Evolutionary conservation across 1,140 invertebrate genomes (phyloP), one percentile per base, ranked within the genome.

Genomic region (Drosophila rhopaloa): DNA sequence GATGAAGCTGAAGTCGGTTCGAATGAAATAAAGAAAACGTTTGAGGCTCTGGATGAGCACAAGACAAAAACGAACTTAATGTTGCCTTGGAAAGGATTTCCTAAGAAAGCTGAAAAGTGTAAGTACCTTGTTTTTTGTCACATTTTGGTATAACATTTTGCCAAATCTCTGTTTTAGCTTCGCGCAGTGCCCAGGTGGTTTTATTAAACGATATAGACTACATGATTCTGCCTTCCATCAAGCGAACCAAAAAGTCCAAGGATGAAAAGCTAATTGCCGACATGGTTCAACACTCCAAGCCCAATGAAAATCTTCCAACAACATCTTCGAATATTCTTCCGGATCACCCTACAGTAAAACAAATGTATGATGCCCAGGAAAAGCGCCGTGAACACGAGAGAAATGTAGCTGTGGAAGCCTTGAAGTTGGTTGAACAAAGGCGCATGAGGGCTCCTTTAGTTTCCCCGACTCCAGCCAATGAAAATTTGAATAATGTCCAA

Each of bases 31-130:
- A 50, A 59, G 29, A 53, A 16, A 10, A 35, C 65, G 0, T 19
- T 58, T 4, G 55, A 56, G 19, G 1, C 13, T 0, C 0, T 61
- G 14, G 41, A 53, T 7, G 46, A 35, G 16, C 40, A 27, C 1
- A 67, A 65, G 10, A 5, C 32, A 5, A 47, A 76, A 38, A 43
- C 43, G 0, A 70, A 62, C 8, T 10, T 86, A 0, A 16, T 63
- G 8, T 44, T 83, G 48, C 82, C 83, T 2, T 86, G 82, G 82
- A 83, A 83, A 10, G 82, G 83, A 1, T 86, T 86, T 35, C 83
- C 83, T 5, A 88, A 73, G n/a, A 58, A 56, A 1, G 0, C 19
- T 13, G 29, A 50, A 3, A 66, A 29, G 5, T 6, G 40, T 48
- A 56, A 32, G 10, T 2, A n/a, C 4, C 7, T 27, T 8, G n/a